Conservation (phyloP, 2,113 vertebrate genomes). For the Ariopsis seemanni region DNA sequence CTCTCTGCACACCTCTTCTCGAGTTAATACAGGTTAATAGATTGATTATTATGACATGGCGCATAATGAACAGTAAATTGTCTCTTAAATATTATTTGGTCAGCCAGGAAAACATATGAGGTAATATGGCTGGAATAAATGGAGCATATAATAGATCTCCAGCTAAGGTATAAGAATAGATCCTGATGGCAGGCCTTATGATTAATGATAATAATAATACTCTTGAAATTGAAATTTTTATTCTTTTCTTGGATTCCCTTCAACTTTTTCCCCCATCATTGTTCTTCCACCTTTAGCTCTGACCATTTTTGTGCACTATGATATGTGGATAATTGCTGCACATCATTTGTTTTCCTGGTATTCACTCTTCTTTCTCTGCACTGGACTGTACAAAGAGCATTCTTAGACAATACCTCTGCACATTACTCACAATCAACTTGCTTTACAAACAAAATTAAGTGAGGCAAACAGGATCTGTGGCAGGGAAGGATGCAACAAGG, state of each 20-base stretch:
- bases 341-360: slow-evolving; percentile 41
- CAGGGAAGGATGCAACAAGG: slow-evolving; percentile 18
- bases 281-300: slow-evolving; percentile 52
- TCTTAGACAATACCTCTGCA: slow-evolving; percentile 46
- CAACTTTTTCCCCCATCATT: slow-evolving; percentile 68
- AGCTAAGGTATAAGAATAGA: slow-evolving; percentile 96
- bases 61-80: slow-evolving; percentile 99
- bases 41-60: slow-evolving; percentile 99
- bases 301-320: slow-evolving; percentile 80
- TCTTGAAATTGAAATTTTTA: slow-evolving; percentile 99
- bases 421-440: slow-evolving; percentile 53
- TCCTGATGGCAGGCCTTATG: slow-evolving; percentile 90
- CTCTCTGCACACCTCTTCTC: slow-evolving; percentile 82
- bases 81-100: slow-evolving; percentile 99
- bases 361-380: slow-evolving; percentile 55
- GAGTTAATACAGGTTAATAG: slow-evolving; percentile 99
- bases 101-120: slow-evolving; percentile 99
- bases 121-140: slow-evolving; percentile 99
- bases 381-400: slow-evolving; percentile 37
- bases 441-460: slow-evolving; percentile 42
- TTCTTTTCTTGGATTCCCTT: slow-evolving; percentile 63
- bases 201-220: slow-evolving; percentile 99
- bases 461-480: slow-evolving; percentile 32
- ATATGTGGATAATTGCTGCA: slow-evolving; percentile 84
- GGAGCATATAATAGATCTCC: slow-evolving; percentile 99